Percentiles rank a stretch among this genome's conserved stretches.
Conservation (phyloP, 1,140 invertebrate species). For the Brachionus paranguensis region DNA sequence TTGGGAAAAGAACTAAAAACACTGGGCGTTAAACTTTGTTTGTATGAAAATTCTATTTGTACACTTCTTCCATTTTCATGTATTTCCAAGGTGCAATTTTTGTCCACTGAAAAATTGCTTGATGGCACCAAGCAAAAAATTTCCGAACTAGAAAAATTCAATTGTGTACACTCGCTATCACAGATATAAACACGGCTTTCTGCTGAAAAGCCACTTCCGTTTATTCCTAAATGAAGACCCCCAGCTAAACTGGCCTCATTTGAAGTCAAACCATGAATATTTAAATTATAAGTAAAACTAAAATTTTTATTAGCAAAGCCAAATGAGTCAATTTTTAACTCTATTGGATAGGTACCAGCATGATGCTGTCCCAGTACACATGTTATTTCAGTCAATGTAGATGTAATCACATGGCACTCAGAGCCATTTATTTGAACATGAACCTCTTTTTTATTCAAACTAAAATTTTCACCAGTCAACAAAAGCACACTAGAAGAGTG, state of each 20-base stretch:
- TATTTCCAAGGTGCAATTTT: neutral
- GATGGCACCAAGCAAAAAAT: neutral
- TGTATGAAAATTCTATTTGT: neutral
- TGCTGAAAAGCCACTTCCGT: neutral
- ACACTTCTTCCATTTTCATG: neutral
- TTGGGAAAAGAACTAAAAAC: slow-evolving; percentile 41
- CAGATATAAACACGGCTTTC: neutral
- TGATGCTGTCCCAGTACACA: slow-evolving; percentile 41
- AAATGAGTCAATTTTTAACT: slow-evolving; percentile 30
- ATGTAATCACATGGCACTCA: neutral
- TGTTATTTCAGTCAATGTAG: slow-evolving; percentile 27
- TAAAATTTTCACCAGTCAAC: neutral
- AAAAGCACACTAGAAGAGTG: neutral
- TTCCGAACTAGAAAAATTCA: neutral
- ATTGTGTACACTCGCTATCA: neutral
- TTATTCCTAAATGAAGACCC: neutral
- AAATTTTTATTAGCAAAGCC: slow-evolving; percentile 39
- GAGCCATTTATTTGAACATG: neutral
- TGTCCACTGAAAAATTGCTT: neutral
- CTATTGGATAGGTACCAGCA: slow-evolving; percentile 39
- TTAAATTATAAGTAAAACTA: neutral
- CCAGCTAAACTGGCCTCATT: slow-evolving; percentile 22
- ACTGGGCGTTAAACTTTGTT: neutral
- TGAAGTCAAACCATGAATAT: neutral
- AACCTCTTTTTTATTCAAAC: neutral